Conservation (phyloP, 2,888 invertebrate genomes). For the Lycaena phlaeas region DNA sequence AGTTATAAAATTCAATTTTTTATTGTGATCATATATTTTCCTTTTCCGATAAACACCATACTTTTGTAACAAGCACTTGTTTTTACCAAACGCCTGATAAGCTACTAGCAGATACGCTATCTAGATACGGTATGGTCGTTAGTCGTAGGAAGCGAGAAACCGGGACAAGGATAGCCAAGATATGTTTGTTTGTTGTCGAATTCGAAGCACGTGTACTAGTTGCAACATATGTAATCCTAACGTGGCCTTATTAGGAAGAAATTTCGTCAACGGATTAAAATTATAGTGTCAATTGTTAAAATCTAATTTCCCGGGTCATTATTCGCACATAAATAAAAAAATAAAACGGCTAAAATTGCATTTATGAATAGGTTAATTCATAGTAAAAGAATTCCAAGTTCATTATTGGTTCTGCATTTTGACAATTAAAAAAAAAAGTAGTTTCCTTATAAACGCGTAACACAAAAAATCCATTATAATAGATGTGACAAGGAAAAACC, state of each 20-base stretch:
- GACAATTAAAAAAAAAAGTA: too few relatives aligned
- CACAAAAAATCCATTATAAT: too few relatives aligned
- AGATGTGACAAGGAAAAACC: too few relatives aligned
- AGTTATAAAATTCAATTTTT: too few relatives aligned
- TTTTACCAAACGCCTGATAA: slow-evolving; percentile 60
- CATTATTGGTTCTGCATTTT: too few relatives aligned
- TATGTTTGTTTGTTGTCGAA: slow-evolving; percentile 55
- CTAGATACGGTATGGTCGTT: slow-evolving; percentile 52
- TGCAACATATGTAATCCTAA: slow-evolving; percentile 35
- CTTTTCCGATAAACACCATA: slow-evolving; percentile 34
- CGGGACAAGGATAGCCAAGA: slow-evolving; percentile 62
- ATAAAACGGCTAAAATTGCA: slow-evolving; percentile 8
- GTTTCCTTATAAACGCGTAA: too few relatives aligned
- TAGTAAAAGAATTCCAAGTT: too few relatives aligned
- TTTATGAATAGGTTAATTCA: too few relatives aligned
- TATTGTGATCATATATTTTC: too few relatives aligned
- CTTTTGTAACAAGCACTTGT: slow-evolving; percentile 35
- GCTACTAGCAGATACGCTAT: slow-evolving; percentile 55
- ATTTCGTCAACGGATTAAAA: slow-evolving; percentile 3
- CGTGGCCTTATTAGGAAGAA: slow-evolving; percentile 19
- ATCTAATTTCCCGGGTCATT: too few relatives aligned
- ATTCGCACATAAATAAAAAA: slow-evolving; percentile 13
- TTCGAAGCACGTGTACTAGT: slow-evolving; percentile 52
- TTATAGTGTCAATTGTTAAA: too few relatives aligned
- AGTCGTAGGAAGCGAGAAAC: slow-evolving; percentile 62